These are phyloP conservation scores for Glossophaga mutica DNA, from an alignment of 2,797 vertebrate species.

Conservation along the genomic window DNA sequence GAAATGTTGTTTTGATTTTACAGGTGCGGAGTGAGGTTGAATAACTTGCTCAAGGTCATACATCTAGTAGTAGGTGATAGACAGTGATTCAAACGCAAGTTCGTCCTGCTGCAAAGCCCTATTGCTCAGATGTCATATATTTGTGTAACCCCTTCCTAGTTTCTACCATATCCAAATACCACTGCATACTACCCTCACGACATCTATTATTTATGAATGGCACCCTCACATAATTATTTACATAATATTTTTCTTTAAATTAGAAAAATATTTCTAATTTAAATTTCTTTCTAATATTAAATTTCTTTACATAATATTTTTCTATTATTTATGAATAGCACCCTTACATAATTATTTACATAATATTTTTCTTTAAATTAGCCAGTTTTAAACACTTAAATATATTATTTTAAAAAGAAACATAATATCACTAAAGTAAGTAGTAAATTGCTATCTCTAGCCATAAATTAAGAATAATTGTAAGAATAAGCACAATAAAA, in stretches of 20 bases:
- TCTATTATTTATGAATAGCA: not conserved
- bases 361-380: not conserved
- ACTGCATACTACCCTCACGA: not conserved
- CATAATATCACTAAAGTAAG: not conserved
- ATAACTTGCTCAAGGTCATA: not conserved
- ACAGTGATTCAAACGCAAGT: not conserved
- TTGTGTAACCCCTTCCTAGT: not conserved
- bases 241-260: too few species aligned
- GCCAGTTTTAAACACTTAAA: not conserved
- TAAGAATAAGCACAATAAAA: not conserved
- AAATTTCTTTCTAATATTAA: too few species aligned
- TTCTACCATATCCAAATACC: not conserved
- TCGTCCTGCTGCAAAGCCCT: not conserved
- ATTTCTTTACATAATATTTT: too few species aligned
- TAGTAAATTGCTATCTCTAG: not conserved
- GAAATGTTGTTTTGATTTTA: not conserved
- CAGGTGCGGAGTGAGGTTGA: not conserved
- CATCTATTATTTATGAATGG: not conserved
- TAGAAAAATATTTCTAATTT: too few species aligned
- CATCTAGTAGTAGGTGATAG: not conserved
- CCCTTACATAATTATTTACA: not conserved
- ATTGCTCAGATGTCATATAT: not conserved
- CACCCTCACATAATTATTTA: not conserved
- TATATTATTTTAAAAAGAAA: conserved; percentile 28
- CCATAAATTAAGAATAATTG: not conserved